Base-by-base conservation (phyloP, 2,113 vertebrate species). In the Thunnus maccoyii region DNA sequence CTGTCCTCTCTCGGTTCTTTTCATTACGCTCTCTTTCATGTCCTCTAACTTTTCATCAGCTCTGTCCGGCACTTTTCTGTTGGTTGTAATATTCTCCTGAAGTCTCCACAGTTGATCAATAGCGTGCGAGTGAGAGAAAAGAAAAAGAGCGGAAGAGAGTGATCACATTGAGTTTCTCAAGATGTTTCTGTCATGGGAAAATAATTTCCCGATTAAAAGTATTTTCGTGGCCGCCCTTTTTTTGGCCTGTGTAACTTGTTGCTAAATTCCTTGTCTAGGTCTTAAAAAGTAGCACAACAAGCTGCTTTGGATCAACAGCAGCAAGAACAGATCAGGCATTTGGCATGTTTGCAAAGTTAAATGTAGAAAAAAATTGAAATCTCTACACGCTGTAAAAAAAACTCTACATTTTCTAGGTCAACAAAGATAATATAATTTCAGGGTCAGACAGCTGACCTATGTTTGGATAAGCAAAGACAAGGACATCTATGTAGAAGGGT, bases 41-140 rank as follows among this genome's bases (percentile, higher is more conserved):
- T 61, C 27, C 5, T 0, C 32, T 14, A 25, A 52, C 56, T 56
- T 73, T 75, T 64, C 36, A 54, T 76, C 60, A 36, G 36, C 9
- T 48, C 57, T 69, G 61, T 78, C 3, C 64, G n/a, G 54, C 63
- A 51, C 63, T 65, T 51, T 63, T 50, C 55, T 72, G 75, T 51
- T 61, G 13, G 20, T 32, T 6, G 13, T 66, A 80, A 71, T 55
- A 60, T 77, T 54, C 41, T 61, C 47, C 65, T 57, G 57, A 55
- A 54, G 72, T 58, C 56, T 54, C 47, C 61, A 63, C 71, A 82
- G 60, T 79, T 74, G 81, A 83, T 91, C 84, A 87, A 88, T 89
- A 81, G 69, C 72, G 46, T 84, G 75, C 54, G 63, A 22, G n/a
- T 27, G 27, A 48, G 15, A 50, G 47, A 46, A 48, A 50, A n/a